phyloP scores from a whole-genome alignment of 2,113 vertebrate species.

The Scytalopus superciliaris region DNA sequence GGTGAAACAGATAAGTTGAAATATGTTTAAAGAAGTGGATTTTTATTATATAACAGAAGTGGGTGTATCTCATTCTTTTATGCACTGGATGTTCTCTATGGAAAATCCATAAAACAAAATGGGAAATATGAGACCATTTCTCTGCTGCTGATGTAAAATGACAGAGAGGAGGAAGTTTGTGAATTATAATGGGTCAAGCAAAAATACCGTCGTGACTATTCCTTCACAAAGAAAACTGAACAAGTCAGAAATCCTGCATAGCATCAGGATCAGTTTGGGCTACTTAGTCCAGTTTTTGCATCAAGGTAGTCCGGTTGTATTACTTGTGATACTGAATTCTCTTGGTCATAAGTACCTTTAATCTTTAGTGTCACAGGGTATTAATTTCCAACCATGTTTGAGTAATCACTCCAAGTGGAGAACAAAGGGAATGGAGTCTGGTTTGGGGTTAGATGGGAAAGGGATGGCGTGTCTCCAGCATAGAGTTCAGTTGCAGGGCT shows the following conservation, averaged over 20 bases:
- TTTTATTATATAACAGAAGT: not conserved
- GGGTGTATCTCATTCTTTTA: not conserved
- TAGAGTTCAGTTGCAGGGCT: not conserved
- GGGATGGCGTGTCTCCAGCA: fast-evolving
- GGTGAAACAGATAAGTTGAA: not conserved
- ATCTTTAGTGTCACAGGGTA: not conserved
- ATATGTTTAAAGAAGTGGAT: not conserved
- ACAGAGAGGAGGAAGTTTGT: not conserved
- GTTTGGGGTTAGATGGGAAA: not conserved
- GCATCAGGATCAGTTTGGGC: not conserved
- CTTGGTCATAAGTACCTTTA: not conserved
- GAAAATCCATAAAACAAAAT: not conserved
- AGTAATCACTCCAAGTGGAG: not conserved
- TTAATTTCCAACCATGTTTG: not conserved
- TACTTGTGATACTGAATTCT: not conserved
- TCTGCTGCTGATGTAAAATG: not conserved
- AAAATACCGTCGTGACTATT: not conserved
- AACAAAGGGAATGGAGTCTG: not conserved
- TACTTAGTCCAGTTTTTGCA: not conserved
- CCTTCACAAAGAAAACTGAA: not conserved
- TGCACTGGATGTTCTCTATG: not conserved
- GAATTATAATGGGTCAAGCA: not conserved
- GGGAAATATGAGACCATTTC: not conserved
- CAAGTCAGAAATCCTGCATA: not conserved
- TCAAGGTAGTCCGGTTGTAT: not conserved